phyloP scores from a whole-genome alignment of 2,113 vertebrate genomes.

The Lophochroa leadbeateri region DNA sequence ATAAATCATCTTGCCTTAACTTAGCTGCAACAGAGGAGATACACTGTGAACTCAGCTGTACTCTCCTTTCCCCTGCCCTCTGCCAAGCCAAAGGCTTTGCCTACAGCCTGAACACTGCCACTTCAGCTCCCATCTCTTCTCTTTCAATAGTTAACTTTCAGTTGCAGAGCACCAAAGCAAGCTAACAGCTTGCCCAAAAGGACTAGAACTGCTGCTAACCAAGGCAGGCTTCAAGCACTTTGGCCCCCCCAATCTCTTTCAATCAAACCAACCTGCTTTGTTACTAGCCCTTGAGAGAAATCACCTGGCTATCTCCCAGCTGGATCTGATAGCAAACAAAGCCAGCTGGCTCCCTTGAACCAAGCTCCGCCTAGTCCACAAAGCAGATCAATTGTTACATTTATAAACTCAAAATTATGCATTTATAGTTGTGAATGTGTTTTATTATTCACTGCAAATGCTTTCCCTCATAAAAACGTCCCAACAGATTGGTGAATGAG shows the following conservation, averaged over 20 bases:
- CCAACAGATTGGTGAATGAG: not conserved
- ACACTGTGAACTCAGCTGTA: rapidly evolving
- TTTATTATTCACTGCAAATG: not conserved
- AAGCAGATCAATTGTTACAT: not conserved
- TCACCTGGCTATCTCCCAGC: not conserved
- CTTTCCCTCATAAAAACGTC: not conserved
- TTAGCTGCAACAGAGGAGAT: rapidly evolving
- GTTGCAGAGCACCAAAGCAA: not conserved
- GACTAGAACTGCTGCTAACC: rapidly evolving
- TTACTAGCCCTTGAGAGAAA: not conserved
- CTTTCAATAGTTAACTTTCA: not conserved
- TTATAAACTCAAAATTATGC: not conserved
- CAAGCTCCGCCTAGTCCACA: not conserved
- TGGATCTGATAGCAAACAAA: not conserved
- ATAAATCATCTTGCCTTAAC: not conserved
- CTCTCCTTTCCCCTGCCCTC: rapidly evolving
- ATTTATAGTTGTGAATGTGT: not conserved
- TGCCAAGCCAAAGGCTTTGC: not conserved
- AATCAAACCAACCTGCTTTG: rapidly evolving
- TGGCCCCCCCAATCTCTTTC: rapidly evolving
- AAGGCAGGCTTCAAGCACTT: rapidly evolving
- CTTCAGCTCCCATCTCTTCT: not conserved
- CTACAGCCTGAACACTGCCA: rapidly evolving
- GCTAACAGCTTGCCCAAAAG: not conserved
- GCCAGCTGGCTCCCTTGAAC: not conserved